Base-by-base conservation (phyloP, 1,140 invertebrate species). In the Luehdorfia chinensis region DNA sequence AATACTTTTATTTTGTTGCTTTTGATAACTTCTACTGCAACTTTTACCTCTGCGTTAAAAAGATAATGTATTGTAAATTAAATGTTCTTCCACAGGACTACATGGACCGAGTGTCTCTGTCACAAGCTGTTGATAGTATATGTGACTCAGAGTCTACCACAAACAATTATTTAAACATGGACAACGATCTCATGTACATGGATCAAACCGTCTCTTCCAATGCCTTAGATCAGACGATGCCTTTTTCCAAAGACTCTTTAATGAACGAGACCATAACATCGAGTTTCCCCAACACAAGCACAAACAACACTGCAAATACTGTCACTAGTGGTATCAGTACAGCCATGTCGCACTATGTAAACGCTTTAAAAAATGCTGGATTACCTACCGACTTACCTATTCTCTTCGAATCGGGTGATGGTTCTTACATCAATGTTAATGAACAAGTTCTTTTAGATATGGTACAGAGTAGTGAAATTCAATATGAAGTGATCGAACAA, bases 391-490 rank as follows among this genome's bases (percentile, higher is more conserved):
- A 90, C 61, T 60, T 89, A 13, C 88, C 88, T 2, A 89, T 89
- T 53, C 60, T 89, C 2, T 87, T 89, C 34, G 88, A 90, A 57
- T 88, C 86, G 21, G 87, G 88, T 5, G 87, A 90, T 52, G 88
- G 89, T 0, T 88, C 87, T 1, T 89, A 89, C 44, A 86, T 89
- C 3, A 88, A 88, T 30, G 81, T 90, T 4, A 89, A 88, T 44
- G 89, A 89, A 75, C 87, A 89, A 76, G 85, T 89, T 13, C 72
- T 89, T 12, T 71, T 88, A 39, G 87, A 88, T 51, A 87, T 90
- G 75, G 87, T 87, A 1, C 85, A 87, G 59, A 88, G 87, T 55
- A 88, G 81, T 39, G 84, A 86, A 55, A 85, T 88, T 49, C 87
- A 89, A 61, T 88, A 88, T 34, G 87, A 88, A 65, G 84, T 89